Conservation (phyloP, 2,888 invertebrate genomes). For the Drosophila lutescens region DNA sequence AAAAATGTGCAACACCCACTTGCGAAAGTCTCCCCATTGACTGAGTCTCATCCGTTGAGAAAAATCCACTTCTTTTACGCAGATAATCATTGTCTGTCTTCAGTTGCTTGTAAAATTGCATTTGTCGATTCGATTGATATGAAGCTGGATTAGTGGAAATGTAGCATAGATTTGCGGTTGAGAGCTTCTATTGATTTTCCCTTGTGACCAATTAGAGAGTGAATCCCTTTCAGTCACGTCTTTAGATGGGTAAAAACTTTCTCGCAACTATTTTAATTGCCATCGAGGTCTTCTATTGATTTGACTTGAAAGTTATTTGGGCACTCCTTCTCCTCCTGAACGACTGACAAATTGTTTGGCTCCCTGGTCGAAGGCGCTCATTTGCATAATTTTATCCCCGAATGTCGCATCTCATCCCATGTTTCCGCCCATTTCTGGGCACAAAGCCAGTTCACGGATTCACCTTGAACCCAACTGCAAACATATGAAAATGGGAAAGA, state of each 20-base stretch:
- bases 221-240: constrained; percentile 52
- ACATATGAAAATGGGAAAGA: constrained; percentile 21
- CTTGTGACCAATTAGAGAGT: constrained; percentile 55
- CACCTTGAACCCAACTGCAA: constrained; percentile 67
- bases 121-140: constrained; percentile 39
- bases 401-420: constrained; percentile 21
- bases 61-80: constrained; percentile 6
- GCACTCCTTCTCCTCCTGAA: constrained; percentile 10
- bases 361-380: constrained; percentile 39
- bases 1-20: constrained; percentile 50
- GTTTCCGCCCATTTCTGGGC: constrained; percentile 21
- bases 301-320: constrained; percentile 58
- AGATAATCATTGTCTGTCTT: constrained; percentile 38
- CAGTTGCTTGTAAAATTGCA: constrained; percentile 50
- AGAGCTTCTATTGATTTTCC: constrained; percentile 51
- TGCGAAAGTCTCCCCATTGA: background rate
- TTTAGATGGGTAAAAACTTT: constrained; percentile 35
- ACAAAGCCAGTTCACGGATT: constrained; percentile 45
- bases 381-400: constrained; percentile 67
- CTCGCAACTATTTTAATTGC: constrained; percentile 66
- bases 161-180: constrained; percentile 5
- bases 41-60: constrained; percentile 33
- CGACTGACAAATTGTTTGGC: constrained; percentile 68
- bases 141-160: constrained; percentile 14
- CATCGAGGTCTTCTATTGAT: constrained; percentile 52